These are phyloP conservation scores for Hippopotamyrus pictus DNA, from an alignment of 2,797 vertebrate species.

Conservation along the genomic window DNA sequence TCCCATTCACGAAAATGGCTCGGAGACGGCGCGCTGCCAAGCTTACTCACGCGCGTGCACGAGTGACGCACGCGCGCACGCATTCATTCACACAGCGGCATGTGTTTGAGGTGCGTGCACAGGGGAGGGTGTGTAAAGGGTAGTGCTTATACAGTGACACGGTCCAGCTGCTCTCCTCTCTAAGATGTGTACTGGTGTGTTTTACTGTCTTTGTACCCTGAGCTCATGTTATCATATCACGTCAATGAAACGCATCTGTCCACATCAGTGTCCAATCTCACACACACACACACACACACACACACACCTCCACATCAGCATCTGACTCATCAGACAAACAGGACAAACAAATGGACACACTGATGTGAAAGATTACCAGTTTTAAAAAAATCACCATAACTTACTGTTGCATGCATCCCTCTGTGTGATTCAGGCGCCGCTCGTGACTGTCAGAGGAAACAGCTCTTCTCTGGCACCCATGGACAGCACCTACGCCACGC, in stretches of 20 bases:
- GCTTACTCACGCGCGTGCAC: constrained; percentile 9
- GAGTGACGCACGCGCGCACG: constrained; percentile 32
- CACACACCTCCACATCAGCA: neutral
- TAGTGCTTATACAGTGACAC: constrained; percentile 58
- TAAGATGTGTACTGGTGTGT: neutral
- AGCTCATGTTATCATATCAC: neutral
- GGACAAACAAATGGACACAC: constrained; percentile 14
- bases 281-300: neutral
- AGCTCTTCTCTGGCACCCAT: constrained; percentile 45
- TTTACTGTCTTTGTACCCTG: constrained; percentile 20
- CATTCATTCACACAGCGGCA: constrained; percentile 51
- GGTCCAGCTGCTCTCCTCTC: constrained; percentile 48
- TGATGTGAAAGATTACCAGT: neutral
- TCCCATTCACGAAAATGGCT: constrained; percentile 55
- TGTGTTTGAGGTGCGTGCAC: constrained; percentile 30
- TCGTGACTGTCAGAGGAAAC: constrained; percentile 48
- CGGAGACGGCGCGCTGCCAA: constrained; percentile 43
- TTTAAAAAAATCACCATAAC: constrained; percentile 57
- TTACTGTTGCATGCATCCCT: constrained; percentile 89
- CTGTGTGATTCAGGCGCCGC: constrained; percentile 74
- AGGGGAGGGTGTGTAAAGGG: constrained; percentile 23
- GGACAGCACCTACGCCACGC: constrained; percentile 50
- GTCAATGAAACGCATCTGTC: neutral
- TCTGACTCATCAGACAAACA: neutral
- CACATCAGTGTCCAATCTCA: neutral